phyloP scores from a whole-genome alignment of 1,140 invertebrate species.

The Fopius arisanus region DNA sequence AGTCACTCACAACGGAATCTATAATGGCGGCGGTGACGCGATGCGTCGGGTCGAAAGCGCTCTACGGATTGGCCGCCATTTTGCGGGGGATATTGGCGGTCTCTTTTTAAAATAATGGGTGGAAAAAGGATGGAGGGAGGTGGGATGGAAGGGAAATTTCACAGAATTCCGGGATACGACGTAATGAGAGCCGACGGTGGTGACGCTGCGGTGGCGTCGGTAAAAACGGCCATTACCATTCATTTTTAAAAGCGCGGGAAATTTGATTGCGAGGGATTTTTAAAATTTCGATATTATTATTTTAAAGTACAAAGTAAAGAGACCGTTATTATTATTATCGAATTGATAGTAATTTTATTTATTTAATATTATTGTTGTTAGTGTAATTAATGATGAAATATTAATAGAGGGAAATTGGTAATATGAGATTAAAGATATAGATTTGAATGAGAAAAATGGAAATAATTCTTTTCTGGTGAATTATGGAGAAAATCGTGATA shows the following conservation, averaged over 20 bases:
- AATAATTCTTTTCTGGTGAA: no score
- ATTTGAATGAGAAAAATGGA: no score
- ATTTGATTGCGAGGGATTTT: no score
- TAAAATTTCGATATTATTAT: no score
- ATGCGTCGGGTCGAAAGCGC: background rate
- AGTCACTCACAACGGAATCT: slow-evolving; percentile 60
- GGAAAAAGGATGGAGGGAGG: background rate
- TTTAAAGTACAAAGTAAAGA: no score
- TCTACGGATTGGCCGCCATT: background rate
- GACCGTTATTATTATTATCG: no score
- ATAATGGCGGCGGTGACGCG: slow-evolving; percentile 53
- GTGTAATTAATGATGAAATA: no score
- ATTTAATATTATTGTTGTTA: no score
- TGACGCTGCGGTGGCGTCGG: slow-evolving; percentile 40
- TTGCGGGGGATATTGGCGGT: background rate
- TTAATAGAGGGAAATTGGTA: no score
- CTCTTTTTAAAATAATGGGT: background rate
- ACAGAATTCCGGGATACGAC: background rate
- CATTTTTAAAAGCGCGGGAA: slow-evolving; percentile 38
- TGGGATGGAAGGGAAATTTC: background rate
- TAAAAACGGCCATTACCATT: slow-evolving; percentile 47
- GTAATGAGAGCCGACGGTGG: background rate
- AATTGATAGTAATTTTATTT: no score
- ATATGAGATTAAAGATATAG: no score
- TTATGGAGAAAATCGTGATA: no score